These are phyloP conservation scores for Romanogobio albipinnatus DNA, from an alignment of 2,113 vertebrate genomes.

Conservation along the genomic window DNA sequence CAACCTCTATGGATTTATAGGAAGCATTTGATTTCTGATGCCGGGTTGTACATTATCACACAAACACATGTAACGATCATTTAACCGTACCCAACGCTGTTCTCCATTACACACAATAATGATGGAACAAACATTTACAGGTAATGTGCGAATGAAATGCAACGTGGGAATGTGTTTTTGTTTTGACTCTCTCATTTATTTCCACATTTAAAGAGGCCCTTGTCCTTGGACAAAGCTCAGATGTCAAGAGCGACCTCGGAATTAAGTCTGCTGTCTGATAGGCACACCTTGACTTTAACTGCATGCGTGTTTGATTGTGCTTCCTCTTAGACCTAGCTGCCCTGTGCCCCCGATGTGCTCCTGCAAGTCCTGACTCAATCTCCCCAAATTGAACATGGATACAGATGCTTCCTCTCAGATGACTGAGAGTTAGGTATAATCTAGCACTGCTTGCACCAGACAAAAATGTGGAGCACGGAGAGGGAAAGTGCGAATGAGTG, in stretches of 20 bases:
- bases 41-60: neutral
- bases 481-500: neutral
- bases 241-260: neutral
- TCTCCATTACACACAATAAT: neutral
- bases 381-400: conserved; percentile 27
- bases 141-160: neutral
- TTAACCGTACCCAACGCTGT: neutral
- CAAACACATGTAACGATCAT: neutral
- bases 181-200: conserved; percentile 9
- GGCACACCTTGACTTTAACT: conserved; percentile 31
- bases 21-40: neutral
- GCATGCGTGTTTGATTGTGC: neutral
- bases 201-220: neutral
- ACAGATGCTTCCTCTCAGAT: neutral
- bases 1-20: neutral
- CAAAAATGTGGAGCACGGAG: conserved; percentile 4
- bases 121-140: neutral
- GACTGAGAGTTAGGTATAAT: conserved; percentile 30
- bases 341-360: conserved; percentile 16
- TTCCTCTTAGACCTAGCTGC: neutral
- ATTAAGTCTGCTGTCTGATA: conserved; percentile 16
- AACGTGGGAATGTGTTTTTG: neutral
- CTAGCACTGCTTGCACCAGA: conserved; percentile 4
- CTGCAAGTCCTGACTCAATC: conserved; percentile 19
- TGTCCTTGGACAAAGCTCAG: neutral